Evolutionary conservation across 2,797 vertebrate genomes (phyloP).

Genomic region (Spatula clypeata): DNA sequence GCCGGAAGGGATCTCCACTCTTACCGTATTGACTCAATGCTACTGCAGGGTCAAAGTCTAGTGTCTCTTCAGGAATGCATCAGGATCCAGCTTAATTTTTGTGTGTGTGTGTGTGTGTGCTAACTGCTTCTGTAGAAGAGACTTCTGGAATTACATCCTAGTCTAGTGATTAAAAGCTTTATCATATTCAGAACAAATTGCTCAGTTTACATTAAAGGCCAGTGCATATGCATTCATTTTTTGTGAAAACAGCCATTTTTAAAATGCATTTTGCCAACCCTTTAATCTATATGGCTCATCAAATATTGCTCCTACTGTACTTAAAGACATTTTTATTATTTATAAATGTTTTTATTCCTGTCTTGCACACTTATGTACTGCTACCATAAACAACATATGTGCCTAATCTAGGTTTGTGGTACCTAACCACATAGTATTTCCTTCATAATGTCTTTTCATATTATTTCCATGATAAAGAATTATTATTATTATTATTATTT

Average conservation of each 20-base stretch:
- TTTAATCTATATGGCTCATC: neutral
- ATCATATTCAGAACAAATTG: neutral
- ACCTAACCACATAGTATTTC: neutral
- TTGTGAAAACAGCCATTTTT: neutral
- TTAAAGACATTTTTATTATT: neutral
- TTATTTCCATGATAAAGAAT: neutral
- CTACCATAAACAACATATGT: neutral
- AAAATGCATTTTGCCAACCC: neutral
- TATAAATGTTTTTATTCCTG: neutral
- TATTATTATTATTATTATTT: no score
- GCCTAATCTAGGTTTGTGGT: neutral
- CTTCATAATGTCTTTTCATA: neutral
- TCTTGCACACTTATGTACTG: neutral
- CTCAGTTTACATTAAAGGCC: accelerated
- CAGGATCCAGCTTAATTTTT: neutral
- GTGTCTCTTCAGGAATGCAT: neutral
- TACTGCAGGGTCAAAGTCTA: neutral
- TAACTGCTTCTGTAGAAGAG: neutral
- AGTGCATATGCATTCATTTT: neutral
- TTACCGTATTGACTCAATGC: accelerated
- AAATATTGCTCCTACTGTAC: accelerated
- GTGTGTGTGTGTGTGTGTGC: neutral
- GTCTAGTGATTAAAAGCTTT: neutral
- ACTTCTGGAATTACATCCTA: neutral
- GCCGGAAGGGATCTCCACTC: neutral